Evolutionary conservation across 2,888 invertebrate genomes (phyloP), one percentile per base, ranked within the genome.

Genomic region (Leucania comma): DNA sequence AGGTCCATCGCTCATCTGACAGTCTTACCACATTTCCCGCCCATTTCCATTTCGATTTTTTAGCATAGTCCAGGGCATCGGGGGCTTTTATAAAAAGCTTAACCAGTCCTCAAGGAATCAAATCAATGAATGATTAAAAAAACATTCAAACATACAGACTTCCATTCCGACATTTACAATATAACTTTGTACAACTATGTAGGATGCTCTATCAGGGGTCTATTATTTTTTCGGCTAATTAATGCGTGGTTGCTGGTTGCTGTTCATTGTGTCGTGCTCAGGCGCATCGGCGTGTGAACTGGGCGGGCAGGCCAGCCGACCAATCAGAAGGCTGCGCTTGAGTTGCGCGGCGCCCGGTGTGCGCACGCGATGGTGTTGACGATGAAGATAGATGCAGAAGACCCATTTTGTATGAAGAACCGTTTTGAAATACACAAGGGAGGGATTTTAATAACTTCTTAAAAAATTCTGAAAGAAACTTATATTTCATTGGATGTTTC

Each of bases 231-330:
- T 59, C 6, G 46, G 69, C 70, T 83, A 75, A 83, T 81, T 69
- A 83, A 58, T 68, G 83, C 58, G 57, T 69, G 80, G 63, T 72
- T 75, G 50, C 71, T 65, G 57, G 70, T 67, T 71, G 53, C 69
- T 78, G 58, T 68, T 72, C 88, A 90, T 92, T 91, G 91, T 90
- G 90, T 87, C 81, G 83, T 75, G 65, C 75, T 77, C 62, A 87
- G 87, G 88, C 85, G 88, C 89, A 80, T 88, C 81, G 79, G 82
- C 86, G 78, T 86, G 86, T 85, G 88, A 90, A 91, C 90, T 89
- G 93, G 91, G 88, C 85, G 85, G 83, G 81, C 72, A 73, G 74
- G 70, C 35, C 17, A 60, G 62, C 42, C 84, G 68, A 60, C 94
- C 94, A 93, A 93, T 94, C 86, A 89, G 80, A 72, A 80, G 57